Evolutionary conservation across 2,888 invertebrate species (phyloP), one percentile per base, ranked within the genome.

Genomic region (Melanostoma mellinum): DNA sequence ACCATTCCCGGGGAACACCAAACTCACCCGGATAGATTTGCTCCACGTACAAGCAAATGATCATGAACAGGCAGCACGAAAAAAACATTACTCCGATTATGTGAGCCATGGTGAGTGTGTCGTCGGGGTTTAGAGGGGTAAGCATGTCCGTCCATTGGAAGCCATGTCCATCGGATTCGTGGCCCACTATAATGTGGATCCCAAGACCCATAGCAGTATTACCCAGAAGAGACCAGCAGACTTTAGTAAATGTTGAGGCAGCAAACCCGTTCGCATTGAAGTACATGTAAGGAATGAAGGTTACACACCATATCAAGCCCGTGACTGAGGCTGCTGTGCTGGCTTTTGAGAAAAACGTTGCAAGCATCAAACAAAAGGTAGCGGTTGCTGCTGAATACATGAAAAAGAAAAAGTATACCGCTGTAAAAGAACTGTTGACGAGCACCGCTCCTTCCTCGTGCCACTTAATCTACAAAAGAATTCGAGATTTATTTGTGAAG

Each of bases 21-120:
- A 93, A 96, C 35, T 95, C 95, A 33, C 97, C 97, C 0, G 97
- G 97, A 78, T 94, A 92, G 6, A 97, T 93, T 79, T 95, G 95
- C 90, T 97, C 97, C 20, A 97, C 91, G 88, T 97, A 97, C 85
- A 97, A 92, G 0, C 97, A 94, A 40, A 97, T 89, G 3, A 95
- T 78, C 88, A 95, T 92, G 88, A 97, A 96, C 0, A 97, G 61
- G 0, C 95, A 67, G 9, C 56, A 60, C 33, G 61, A 60, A 9
- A 42, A 36, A 9, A 73, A 1, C 63, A 73, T 63, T 32, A 73
- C 52, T 3, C 3, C 33, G 8, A 63, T 6, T 93, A 91, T 88
- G 96, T 95, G 2, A 95, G 77, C 0, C 94, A 86, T 20, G 53
- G 84, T 58, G 33, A 85, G 30, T 10, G 60, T 92, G 71, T 95